Conservation (phyloP, 1,140 invertebrate species). For the Drosophila simulans region DNA sequence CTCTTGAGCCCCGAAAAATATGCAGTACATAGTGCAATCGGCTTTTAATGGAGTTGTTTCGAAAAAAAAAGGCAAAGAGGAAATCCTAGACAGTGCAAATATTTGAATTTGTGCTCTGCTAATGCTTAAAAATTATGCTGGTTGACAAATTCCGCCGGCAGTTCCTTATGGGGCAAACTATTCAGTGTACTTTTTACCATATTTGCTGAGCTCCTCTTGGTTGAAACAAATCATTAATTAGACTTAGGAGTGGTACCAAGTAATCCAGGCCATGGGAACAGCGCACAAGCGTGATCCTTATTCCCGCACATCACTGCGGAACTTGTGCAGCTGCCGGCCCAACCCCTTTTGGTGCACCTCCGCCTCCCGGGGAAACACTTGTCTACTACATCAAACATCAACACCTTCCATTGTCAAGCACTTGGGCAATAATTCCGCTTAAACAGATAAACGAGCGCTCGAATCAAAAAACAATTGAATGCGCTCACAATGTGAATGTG, state of each 20-base stretch:
- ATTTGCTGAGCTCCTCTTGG: conserved; percentile 23
- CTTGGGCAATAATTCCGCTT: conserved; percentile 77
- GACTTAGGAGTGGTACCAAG: conserved; percentile 43
- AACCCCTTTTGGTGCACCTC: not conserved
- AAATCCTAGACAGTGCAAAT: conserved; percentile 69
- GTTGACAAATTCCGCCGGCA: conserved; percentile 69
- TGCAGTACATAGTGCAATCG: conserved; percentile 50
- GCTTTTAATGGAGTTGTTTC: conserved; percentile 71
- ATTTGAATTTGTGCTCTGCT: conserved; percentile 63
- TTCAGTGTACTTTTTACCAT: conserved; percentile 25
- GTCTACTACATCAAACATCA: conserved; percentile 45
- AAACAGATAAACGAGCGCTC: conserved; percentile 72
- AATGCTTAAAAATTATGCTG: conserved; percentile 82
- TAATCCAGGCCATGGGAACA: conserved; percentile 24
- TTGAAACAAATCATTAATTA: conserved; percentile 75
- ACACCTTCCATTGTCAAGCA: conserved; percentile 48
- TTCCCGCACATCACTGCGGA: conserved; percentile 23
- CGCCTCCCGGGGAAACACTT: conserved; percentile 35
- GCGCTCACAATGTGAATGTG: conserved; percentile 9
- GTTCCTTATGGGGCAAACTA: conserved; percentile 3
- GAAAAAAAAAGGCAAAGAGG: conserved; percentile 9
- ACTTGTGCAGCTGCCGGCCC: conserved; percentile 48
- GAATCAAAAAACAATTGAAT: conserved; percentile 75
- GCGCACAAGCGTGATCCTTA: conserved; percentile 12
- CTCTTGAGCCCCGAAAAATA: conserved; percentile 44